Percentiles rank a stretch among this genome's conserved stretches.
Conservation (phyloP, 2,888 invertebrate species). For the Synergus laeviventris region DNA sequence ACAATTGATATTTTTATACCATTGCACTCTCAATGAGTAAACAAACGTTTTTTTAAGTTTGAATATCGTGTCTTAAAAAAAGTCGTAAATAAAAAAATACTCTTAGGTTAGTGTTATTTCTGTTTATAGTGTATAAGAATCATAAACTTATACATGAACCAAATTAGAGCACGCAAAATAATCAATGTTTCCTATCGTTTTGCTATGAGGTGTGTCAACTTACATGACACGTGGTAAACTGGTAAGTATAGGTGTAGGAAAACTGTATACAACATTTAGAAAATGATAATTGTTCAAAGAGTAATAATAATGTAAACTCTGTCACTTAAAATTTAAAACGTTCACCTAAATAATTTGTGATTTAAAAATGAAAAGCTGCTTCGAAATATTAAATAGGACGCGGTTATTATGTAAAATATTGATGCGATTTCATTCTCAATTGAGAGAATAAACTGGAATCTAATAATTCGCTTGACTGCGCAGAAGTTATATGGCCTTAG, state of each 20-base stretch:
- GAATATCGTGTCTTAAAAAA: not conserved
- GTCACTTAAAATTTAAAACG: not conserved
- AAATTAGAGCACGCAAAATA: not conserved
- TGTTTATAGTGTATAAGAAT: not conserved
- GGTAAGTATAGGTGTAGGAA: no score
- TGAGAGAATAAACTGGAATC: not conserved
- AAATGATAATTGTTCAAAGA: not conserved
- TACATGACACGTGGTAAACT: constrained; percentile 30
- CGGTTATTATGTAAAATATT: not conserved
- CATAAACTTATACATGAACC: not conserved
- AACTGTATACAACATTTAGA: not conserved
- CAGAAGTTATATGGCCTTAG: not conserved
- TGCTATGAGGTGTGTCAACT: not conserved
- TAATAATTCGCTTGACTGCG: not conserved
- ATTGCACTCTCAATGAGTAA: not conserved
- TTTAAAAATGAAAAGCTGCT: not conserved
- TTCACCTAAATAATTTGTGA: not conserved
- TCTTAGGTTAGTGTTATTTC: not conserved
- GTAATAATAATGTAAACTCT: not conserved
- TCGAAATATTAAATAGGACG: not conserved
- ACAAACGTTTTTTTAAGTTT: not conserved
- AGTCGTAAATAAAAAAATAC: not conserved
- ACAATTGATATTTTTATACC: not conserved
- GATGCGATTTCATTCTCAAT: no score
- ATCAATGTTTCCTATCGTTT: not conserved